Percentiles rank a stretch among this genome's conserved stretches.
phyloP scores from a whole-genome alignment of 2,797 vertebrate genomes.

The Hoplostethus mediterraneus region DNA sequence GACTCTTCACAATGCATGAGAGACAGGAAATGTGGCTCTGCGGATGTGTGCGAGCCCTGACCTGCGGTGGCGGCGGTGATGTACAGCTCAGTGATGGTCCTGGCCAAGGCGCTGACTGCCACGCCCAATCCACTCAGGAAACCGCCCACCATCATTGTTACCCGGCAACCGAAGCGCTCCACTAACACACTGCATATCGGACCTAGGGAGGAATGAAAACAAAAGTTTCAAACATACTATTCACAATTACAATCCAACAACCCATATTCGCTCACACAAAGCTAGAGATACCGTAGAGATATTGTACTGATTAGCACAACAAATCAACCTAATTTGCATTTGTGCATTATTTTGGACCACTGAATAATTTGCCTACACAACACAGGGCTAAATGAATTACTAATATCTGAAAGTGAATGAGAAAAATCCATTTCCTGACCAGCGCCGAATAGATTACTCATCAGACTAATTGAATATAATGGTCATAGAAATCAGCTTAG shows the following conservation, averaged over 20 bases:
- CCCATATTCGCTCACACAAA: conserved; percentile 1
- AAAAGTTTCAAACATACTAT: conserved; percentile 30
- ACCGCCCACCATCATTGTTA: conserved; percentile 86
- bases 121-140: conserved; percentile 87
- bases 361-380: background rate
- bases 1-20: background rate
- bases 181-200: conserved; percentile 90
- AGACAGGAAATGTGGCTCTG: background rate
- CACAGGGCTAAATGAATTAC: background rate
- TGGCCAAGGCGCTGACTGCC: conserved; percentile 85
- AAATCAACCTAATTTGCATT: conserved; percentile 41
- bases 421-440: conserved; percentile 11
- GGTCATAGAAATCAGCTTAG: conserved; percentile 5
- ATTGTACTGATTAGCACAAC: conserved; percentile 48
- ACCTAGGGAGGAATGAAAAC: conserved; percentile 74
- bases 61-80: conserved; percentile 87
- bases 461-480: conserved; percentile 11
- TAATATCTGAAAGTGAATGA: background rate
- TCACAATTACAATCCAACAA: conserved; percentile 19
- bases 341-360: conserved; percentile 37
- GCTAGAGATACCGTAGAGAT: background rate
- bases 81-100: conserved; percentile 85
- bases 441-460: conserved; percentile 1
- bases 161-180: conserved; percentile 86
- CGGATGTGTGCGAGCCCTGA: conserved; percentile 56